phyloP scores from a whole-genome alignment of 1,140 invertebrate genomes.

The Musca vetustissima region DNA sequence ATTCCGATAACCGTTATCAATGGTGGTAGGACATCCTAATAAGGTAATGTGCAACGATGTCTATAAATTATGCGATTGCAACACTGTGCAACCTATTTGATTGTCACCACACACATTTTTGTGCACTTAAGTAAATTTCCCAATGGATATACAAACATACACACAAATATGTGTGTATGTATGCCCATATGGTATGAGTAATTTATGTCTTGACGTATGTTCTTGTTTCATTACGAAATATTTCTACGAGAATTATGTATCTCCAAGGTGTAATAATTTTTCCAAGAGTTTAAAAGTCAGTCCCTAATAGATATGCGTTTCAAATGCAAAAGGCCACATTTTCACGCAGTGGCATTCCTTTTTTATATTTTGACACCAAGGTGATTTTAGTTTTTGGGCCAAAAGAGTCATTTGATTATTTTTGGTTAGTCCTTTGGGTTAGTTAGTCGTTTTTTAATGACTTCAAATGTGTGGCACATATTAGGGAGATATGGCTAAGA shows the following conservation, averaged over 20 bases:
- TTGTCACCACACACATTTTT: neutral
- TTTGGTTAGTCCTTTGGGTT: constrained; percentile 14
- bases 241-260: neutral
- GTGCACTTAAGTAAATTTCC: constrained; percentile 9
- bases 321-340: neutral
- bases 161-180: neutral
- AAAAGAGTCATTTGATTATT: neutral
- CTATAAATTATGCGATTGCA: neutral
- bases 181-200: neutral
- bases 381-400: neutral
- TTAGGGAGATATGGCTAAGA: too few species aligned
- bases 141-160: neutral
- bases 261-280: constrained; percentile 14
- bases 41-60: too few species aligned
- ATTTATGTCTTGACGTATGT: neutral
- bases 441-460: neutral
- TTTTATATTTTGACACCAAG: neutral
- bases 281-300: neutral
- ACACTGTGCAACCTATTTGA: neutral
- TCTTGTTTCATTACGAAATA: neutral
- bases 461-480: too few species aligned
- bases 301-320: too few species aligned
- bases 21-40: too few species aligned
- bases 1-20: too few species aligned
- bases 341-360: constrained; percentile 2